These are phyloP conservation scores for Salvator merianae DNA, from an alignment of 2,113 vertebrate genomes.

Conservation along the genomic window DNA sequence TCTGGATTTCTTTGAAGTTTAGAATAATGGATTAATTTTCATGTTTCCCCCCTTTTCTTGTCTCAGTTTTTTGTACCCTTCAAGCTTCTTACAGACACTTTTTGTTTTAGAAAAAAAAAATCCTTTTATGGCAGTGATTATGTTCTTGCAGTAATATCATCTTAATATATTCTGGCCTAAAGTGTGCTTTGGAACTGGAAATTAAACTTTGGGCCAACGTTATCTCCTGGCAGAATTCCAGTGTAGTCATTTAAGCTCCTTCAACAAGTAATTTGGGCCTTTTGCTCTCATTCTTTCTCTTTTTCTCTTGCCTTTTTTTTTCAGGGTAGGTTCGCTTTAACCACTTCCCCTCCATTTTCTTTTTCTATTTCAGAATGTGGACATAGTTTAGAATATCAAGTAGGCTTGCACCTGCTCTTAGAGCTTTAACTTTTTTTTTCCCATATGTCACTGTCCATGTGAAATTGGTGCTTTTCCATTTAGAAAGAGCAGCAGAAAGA, in stretches of 20 bases:
- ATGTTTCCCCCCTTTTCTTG: not conserved
- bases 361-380: not conserved
- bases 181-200: slow-evolving; percentile 27
- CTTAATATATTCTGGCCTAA: slow-evolving; percentile 4
- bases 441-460: not conserved
- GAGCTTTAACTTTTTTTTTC: not conserved
- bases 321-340: not conserved
- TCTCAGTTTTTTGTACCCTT: slow-evolving; percentile 9
- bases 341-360: not conserved
- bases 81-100: not conserved
- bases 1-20: not conserved
- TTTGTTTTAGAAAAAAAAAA: not conserved
- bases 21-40: slow-evolving; percentile 9
- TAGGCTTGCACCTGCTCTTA: not conserved
- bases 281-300: not conserved
- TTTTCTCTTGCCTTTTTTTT: not conserved
- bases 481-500: not conserved
- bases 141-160: slow-evolving; percentile 19
- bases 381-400: slow-evolving; percentile 11
- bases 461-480: not conserved
- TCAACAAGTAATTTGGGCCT: not conserved
- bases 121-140: slow-evolving; percentile 1
- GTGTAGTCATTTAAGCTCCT: not conserved
- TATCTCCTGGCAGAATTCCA: not conserved
- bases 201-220: not conserved